Percentiles rank a stretch among this genome's conserved stretches.
These are phyloP conservation scores for Dolichoris vasculosae DNA, from an alignment of 1,140 invertebrate genomes.

Conservation along the genomic window DNA sequence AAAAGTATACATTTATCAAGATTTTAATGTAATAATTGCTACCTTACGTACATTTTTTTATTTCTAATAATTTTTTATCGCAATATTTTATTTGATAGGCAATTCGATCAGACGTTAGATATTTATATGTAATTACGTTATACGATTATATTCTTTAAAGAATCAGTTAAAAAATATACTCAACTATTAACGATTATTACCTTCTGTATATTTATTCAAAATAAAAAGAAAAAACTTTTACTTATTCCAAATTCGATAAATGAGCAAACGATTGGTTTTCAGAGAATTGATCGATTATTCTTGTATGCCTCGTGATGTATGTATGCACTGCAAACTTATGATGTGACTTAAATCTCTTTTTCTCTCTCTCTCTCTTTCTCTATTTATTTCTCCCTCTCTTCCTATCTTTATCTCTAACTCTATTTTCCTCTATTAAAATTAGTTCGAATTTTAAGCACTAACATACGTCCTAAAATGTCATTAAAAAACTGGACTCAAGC, in stretches of 20 bases:
- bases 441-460: constrained; percentile 1
- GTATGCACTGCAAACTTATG: constrained; percentile 4
- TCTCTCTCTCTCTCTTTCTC: neutral
- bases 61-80: too few species aligned
- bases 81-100: too few species aligned
- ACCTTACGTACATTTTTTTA: neutral
- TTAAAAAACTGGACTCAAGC: neutral
- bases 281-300: constrained; percentile 36
- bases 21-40: neutral
- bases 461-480: constrained; percentile 6
- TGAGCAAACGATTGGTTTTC: constrained; percentile 25
- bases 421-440: neutral
- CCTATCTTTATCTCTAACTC: neutral
- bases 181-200: neutral
- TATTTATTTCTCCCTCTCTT: neutral
- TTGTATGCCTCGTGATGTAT: neutral
- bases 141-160: too few species aligned
- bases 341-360: constrained; percentile 8
- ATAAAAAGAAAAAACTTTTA: neutral
- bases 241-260: neutral
- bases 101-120: neutral
- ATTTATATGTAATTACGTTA: too few species aligned
- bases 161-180: neutral
- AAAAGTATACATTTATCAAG: constrained; percentile 6
- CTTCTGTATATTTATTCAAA: neutral